Percentiles rank a stretch among this genome's conserved stretches.
Conservation (phyloP, 2,113 vertebrate species). For the Cromileptes altivelis region DNA sequence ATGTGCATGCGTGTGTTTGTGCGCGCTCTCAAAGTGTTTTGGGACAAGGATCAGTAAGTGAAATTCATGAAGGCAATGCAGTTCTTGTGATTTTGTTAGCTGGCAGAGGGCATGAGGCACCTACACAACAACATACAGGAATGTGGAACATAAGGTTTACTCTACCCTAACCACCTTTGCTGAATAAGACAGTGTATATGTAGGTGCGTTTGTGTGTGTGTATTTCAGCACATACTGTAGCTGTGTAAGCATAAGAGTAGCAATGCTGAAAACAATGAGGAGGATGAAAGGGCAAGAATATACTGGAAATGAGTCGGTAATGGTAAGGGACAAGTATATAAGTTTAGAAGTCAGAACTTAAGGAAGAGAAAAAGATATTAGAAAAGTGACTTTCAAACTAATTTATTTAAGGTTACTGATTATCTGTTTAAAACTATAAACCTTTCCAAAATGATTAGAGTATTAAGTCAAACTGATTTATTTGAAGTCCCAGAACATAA, state of each 20-base stretch:
- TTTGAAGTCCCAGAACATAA: not conserved
- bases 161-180: not conserved
- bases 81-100: no score
- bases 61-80: no score
- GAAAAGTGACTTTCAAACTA: not conserved
- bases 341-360: no score
- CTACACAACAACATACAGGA: not conserved
- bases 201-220: not conserved
- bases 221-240: not conserved
- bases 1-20: not conserved
- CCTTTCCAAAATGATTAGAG: no score
- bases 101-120: no score
- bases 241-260: no score
- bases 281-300: no score
- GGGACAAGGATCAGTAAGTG: no score
- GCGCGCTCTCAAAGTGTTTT: no score
- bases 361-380: not conserved
- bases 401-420: not conserved
- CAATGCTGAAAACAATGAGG: no score
- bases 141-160: not conserved
- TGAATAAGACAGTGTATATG: not conserved
- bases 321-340: not conserved
- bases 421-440: not conserved
- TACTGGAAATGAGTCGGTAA: no score
- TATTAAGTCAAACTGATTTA: not conserved